phyloP scores from a whole-genome alignment of 2,797 vertebrate species.

The Esox masquinongy region DNA sequence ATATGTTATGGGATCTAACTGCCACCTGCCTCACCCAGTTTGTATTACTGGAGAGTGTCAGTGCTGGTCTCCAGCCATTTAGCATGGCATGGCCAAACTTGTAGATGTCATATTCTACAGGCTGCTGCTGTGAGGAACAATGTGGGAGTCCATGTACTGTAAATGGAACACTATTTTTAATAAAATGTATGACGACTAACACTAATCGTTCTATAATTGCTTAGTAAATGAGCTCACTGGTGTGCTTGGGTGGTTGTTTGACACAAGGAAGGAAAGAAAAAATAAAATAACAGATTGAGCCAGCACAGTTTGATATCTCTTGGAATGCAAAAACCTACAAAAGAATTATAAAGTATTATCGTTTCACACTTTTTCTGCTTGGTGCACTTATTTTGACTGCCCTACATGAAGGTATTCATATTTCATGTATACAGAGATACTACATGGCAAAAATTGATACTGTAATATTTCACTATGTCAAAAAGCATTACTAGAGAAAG shows the following conservation, averaged over 20 bases:
- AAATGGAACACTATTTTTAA: neutral
- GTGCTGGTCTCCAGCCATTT: conserved; percentile 68
- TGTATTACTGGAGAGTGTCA: conserved; percentile 73
- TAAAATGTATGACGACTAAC: conserved; percentile 12
- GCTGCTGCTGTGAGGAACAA: neutral
- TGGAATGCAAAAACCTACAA: too few relatives aligned
- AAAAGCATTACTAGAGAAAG: too few relatives aligned
- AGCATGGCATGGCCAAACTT: conserved; percentile 46
- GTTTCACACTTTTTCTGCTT: too few relatives aligned
- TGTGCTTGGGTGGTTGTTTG: conserved; percentile 25
- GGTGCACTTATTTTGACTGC: too few relatives aligned
- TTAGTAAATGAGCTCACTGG: conserved; percentile 35
- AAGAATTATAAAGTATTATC: too few relatives aligned
- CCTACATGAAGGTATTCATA: too few relatives aligned
- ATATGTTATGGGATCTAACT: conserved; percentile 76
- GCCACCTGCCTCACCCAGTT: conserved; percentile 77
- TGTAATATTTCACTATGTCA: too few relatives aligned
- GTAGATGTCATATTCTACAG: conserved; percentile 22
- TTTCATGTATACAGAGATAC: too few relatives aligned
- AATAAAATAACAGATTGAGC: conserved; percentile 32
- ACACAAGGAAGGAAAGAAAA: conserved; percentile 34
- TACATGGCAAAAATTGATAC: too few relatives aligned
- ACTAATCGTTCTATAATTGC: conserved; percentile 29
- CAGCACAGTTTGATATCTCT: too few relatives aligned
- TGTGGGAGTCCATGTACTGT: neutral